Conservation (phyloP, 2,113 vertebrate genomes). For the Sprattus sprattus region DNA sequence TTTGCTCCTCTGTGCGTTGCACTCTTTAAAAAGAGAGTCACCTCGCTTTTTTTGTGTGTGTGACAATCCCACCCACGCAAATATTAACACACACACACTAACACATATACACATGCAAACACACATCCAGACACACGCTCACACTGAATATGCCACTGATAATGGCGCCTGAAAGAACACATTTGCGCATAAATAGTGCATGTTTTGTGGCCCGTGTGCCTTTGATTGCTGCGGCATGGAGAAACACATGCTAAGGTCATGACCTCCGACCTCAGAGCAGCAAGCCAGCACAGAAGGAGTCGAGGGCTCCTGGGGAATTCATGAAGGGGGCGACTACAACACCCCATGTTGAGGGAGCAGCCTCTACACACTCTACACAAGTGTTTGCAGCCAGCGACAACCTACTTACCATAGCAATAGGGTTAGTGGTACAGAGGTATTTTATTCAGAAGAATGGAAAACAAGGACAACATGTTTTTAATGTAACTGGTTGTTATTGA, state of each 20-base stretch:
- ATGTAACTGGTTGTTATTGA: background rate
- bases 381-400: background rate
- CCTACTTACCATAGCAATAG: background rate
- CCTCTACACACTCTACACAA: background rate
- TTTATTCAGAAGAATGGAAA: too few relatives aligned
- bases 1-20: conserved; percentile 24
- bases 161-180: conserved; percentile 51
- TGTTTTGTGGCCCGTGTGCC: conserved; percentile 51
- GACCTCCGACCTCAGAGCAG: conserved; percentile 41
- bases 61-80: background rate
- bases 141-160: conserved; percentile 54
- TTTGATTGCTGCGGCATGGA: conserved; percentile 54
- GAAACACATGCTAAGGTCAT: conserved; percentile 53
- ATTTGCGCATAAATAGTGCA: conserved; percentile 55
- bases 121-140: background rate
- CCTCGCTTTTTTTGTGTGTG: background rate
- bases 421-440: background rate
- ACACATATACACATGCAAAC: background rate
- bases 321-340: conserved; percentile 35
- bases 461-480: too few relatives aligned
- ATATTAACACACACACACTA: background rate
- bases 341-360: background rate
- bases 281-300: conserved; percentile 40
- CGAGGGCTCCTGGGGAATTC: conserved; percentile 52
- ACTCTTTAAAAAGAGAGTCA: background rate